These are phyloP conservation scores for Fregata magnificens DNA, from an alignment of 2,113 vertebrate genomes.

Conservation along the genomic window DNA sequence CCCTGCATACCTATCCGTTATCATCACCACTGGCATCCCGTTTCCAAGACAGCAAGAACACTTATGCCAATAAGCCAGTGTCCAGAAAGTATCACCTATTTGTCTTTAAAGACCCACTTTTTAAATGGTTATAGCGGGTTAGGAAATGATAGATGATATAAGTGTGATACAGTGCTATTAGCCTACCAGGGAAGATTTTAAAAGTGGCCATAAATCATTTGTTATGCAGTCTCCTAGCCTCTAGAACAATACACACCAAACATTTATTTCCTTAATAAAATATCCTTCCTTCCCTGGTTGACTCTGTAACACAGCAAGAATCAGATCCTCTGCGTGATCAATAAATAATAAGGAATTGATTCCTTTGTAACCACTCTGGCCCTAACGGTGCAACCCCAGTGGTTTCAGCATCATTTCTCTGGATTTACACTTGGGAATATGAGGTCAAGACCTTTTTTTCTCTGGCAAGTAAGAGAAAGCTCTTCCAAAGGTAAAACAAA, in stretches of 20 bases:
- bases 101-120: background rate
- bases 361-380: background rate
- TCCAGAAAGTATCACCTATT: background rate
- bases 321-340: background rate
- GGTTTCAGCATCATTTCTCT: background rate
- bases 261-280: conserved; percentile 19
- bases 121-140: background rate
- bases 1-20: background rate
- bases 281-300: background rate
- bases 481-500: background rate
- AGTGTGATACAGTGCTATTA: background rate
- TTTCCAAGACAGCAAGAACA: background rate
- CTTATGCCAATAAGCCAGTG: background rate
- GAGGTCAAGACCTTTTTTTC: background rate
- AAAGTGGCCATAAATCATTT: background rate
- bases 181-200: background rate
- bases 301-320: background rate
- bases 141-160: background rate
- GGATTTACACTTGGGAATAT: background rate
- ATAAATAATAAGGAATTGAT: background rate
- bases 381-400: background rate
- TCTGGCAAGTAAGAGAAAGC: background rate
- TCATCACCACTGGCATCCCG: background rate
- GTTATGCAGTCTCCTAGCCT: background rate
- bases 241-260: background rate